Percentiles rank a stretch among this genome's conserved stretches.
phyloP scores from a whole-genome alignment of 2,797 vertebrate genomes.

The Lepus townsendii region DNA sequence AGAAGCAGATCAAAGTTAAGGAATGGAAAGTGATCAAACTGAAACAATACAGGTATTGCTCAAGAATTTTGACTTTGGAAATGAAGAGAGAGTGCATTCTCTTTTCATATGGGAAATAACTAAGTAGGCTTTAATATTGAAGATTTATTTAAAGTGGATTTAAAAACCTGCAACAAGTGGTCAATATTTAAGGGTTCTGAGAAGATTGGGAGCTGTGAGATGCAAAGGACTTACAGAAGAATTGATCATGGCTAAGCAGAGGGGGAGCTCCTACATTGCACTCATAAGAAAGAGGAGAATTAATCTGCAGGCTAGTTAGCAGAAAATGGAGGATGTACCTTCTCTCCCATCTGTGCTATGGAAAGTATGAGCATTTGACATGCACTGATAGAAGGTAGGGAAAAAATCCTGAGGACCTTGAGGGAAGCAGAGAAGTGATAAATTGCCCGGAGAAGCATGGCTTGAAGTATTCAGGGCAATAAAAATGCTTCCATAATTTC shows the following conservation, averaged over 20 bases:
- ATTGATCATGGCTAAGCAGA: not conserved
- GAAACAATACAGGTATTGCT: not conserved
- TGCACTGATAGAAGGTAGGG: not conserved
- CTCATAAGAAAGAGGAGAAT: not conserved
- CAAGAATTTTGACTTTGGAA: not conserved
- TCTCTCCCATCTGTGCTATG: not conserved
- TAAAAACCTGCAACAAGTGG: not conserved
- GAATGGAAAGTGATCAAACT: not conserved
- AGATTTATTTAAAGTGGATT: not conserved
- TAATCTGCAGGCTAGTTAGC: not conserved
- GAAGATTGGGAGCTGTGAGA: not conserved
- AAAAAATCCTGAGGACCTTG: not conserved
- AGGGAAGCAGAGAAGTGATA: not conserved
- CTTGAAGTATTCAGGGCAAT: not conserved
- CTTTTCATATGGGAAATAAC: not conserved
- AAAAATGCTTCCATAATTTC: not conserved
- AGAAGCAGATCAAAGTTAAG: not conserved
- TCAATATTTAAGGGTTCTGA: not conserved
- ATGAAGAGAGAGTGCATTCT: not conserved
- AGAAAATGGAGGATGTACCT: not conserved
- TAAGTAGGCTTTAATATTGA: not conserved
- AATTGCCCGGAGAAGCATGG: not conserved
- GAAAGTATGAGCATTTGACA: not conserved
- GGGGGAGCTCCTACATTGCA: not conserved
- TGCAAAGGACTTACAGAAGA: not conserved